Evolutionary conservation across 2,113 vertebrate species (phyloP), one percentile per base, ranked within the genome.

Genomic region (Phaethon lepturus): DNA sequence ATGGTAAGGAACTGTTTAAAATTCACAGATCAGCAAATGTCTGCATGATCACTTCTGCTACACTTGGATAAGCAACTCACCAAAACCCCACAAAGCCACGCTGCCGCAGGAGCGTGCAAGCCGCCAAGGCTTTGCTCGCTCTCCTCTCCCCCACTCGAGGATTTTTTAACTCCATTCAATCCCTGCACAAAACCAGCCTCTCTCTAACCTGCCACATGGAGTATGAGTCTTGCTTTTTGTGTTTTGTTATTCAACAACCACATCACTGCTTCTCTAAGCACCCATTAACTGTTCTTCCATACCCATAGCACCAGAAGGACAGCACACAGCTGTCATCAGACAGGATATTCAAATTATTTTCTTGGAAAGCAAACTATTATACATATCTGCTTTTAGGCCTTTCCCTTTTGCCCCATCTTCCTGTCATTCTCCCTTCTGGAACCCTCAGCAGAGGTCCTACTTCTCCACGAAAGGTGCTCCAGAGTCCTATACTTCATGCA

Each of bases 151-250:
- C 15, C 0, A 19, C 13, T 44, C 0, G 0, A 56, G 47, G 64
- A 53, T 13, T 55, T 60, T 52, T 75, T 31, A 90, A 67, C 38
- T 59, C 80, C 62, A 28, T 31, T 35, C 42, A 25, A 33, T 28
- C 3, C 0, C 0, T 24, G 56, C 63, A 80, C 73, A 64, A 69
- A 64, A 10, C 11, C 76, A 88, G 62, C n/a, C 59, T 13, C 56
- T 42, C 50, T 3, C 44, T 35, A 44, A 75, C 15, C 49, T 42
- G 75, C 56, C 67, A 38, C 44, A 2, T 1, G 25, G 47, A 62
- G 33, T 1, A 31, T 0, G 0, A 31, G 11, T 13, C 50, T 69
- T 1, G 1, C 18, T 78, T 19, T 28, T 7, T 2, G 0, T 17
- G 40, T 38, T 67, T 29, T 59, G 63, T 16, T 19, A 76, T 55